phyloP scores from a whole-genome alignment of 2,797 vertebrate species.

The Chaenodraco wilsoni region DNA sequence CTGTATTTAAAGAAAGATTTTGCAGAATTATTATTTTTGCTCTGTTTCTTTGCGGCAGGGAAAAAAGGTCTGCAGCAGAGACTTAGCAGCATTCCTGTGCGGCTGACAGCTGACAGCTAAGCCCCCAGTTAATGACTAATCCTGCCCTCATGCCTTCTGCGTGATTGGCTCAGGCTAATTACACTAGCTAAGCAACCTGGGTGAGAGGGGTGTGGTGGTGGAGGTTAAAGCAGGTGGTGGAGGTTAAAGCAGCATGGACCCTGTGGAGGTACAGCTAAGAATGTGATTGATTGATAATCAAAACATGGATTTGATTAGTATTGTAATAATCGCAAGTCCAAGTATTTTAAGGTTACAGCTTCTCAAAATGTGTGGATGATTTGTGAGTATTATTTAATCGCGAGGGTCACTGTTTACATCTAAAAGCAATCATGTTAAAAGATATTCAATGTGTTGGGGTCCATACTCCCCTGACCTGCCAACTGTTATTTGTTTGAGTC shows the following conservation, averaged over 20 bases:
- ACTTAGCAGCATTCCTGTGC: slow-evolving; percentile 62
- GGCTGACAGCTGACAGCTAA: slow-evolving; percentile 73
- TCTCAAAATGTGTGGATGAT: neutral
- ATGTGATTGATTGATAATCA: neutral
- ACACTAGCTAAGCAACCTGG: slow-evolving; percentile 34
- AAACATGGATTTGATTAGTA: neutral
- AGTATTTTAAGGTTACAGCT: neutral
- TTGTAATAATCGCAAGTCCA: neutral
- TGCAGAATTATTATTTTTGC: slow-evolving; percentile 30
- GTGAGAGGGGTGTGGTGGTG: neutral
- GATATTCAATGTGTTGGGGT: too few species aligned
- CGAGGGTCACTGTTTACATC: too few species aligned
- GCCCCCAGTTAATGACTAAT: slow-evolving; percentile 73
- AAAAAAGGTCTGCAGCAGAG: slow-evolving; percentile 28
- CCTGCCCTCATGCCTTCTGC: slow-evolving; percentile 64
- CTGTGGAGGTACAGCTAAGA: neutral
- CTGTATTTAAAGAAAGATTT: slow-evolving; percentile 32
- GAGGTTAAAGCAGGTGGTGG: neutral
- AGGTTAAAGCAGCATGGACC: neutral
- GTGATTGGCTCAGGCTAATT: slow-evolving; percentile 78
- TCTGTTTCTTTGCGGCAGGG: slow-evolving; percentile 13
- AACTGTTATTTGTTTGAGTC: too few species aligned
- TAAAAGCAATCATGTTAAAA: too few species aligned
- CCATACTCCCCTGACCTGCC: too few species aligned
- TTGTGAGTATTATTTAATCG: neutral